A percentile compares a stretch with the other conserved stretches of the same genome.
Conservation (phyloP, 2,113 vertebrate species). For the Cyprinodon brontotheroides region DNA sequence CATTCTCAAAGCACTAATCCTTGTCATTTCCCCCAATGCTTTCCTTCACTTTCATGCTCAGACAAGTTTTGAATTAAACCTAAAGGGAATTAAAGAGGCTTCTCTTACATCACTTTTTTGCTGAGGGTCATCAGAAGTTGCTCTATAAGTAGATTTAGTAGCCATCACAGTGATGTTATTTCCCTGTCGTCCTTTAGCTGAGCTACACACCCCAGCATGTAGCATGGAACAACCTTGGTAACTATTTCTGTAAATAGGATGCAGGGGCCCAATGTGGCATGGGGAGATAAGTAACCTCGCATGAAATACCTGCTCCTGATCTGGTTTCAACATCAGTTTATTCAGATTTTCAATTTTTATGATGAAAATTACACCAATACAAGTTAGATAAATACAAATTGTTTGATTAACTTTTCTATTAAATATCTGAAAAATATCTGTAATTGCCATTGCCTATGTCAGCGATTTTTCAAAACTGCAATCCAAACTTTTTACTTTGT, state of each 20-base stretch:
- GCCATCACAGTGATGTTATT: slow-evolving; percentile 64
- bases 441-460: too few species aligned
- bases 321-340: slow-evolving; percentile 38
- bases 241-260: slow-evolving; percentile 16
- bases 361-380: background rate
- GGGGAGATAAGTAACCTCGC: slow-evolving; percentile 14
- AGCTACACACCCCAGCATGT: slow-evolving; percentile 45
- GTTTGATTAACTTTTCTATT: background rate
- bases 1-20: slow-evolving; percentile 19
- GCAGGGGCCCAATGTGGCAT: slow-evolving; percentile 17
- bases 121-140: slow-evolving; percentile 61
- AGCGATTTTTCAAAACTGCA: too few species aligned
- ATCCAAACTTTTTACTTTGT: too few species aligned
- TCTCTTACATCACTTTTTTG: slow-evolving; percentile 30
- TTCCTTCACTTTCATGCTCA: slow-evolving; percentile 49
- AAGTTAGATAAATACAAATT: slow-evolving; percentile 7
- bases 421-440: background rate
- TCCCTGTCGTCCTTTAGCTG: slow-evolving; percentile 60
- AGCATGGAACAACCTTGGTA: slow-evolving; percentile 26
- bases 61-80: slow-evolving; percentile 47
- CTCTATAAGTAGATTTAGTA: slow-evolving; percentile 65
- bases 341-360: slow-evolving; percentile 20
- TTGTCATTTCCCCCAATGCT: slow-evolving; percentile 41
- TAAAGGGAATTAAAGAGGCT: slow-evolving; percentile 28
- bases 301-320: slow-evolving; percentile 20